phyloP scores from a whole-genome alignment of 2,888 invertebrate genomes.

The Eupithecia abbreviata region DNA sequence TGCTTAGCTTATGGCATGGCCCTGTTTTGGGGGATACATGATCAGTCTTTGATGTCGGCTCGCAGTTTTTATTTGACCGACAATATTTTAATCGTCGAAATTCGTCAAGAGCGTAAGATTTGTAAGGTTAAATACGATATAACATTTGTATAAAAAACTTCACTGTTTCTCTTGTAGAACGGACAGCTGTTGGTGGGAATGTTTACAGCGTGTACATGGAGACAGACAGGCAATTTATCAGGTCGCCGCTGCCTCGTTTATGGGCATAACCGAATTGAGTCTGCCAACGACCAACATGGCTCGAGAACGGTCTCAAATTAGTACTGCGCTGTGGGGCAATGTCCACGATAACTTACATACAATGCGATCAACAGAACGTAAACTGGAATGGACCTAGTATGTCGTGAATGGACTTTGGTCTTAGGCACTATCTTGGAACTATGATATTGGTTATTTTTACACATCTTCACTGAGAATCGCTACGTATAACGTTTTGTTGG shows the following conservation, averaged over 20 bases:
- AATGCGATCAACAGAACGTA: background rate
- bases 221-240: conserved; percentile 4
- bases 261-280: conserved; percentile 13
- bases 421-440: too few species aligned
- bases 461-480: background rate
- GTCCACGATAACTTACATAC: background rate
- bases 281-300: background rate
- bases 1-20: background rate
- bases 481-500: background rate
- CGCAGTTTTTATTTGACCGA: background rate
- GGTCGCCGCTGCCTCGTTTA: conserved; percentile 1
- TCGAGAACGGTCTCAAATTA: conserved; percentile 8
- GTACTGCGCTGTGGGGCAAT: background rate
- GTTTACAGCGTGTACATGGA: background rate
- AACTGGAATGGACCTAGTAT: background rate
- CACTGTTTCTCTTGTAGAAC: background rate
- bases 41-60: background rate
- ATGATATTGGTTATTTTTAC: background rate
- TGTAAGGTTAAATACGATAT: background rate
- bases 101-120: background rate
- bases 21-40: too few species aligned
- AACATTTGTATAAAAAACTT: background rate
- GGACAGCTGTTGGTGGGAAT: background rate
- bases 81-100: too few species aligned
- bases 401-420: too few species aligned